A percentile compares a stretch with the other conserved stretches of the same genome.
Evolutionary conservation across 2,797 vertebrate species (phyloP).

Genomic region (Sebastes dallii): DNA sequence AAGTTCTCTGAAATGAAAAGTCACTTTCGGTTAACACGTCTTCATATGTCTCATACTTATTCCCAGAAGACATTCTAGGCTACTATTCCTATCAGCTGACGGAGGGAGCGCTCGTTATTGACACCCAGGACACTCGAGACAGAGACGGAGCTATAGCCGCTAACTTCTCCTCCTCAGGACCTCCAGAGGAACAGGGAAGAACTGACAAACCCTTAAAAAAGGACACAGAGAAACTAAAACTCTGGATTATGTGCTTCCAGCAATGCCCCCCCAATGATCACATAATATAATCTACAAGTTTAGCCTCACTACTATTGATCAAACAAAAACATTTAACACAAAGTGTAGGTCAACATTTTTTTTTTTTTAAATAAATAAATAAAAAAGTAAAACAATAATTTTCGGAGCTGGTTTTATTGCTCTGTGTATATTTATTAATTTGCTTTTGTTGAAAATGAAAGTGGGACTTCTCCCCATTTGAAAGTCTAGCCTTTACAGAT

Average conservation of each 20-base stretch:
- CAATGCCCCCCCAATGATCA: background rate
- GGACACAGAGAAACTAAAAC: background rate
- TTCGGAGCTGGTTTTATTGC: too few species aligned
- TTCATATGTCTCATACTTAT: background rate
- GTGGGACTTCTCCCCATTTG: too few species aligned
- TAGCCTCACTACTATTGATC: background rate
- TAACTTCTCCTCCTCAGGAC: slow-evolving; percentile 79
- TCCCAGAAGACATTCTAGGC: background rate
- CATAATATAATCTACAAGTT: background rate
- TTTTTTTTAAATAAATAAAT: too few species aligned
- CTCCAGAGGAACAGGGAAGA: slow-evolving; percentile 72
- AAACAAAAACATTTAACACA: background rate
- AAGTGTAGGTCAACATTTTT: background rate
- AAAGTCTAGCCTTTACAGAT: too few species aligned
- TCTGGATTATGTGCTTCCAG: background rate
- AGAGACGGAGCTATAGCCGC: background rate
- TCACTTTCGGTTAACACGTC: background rate
- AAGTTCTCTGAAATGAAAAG: too few species aligned
- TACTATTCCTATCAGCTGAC: too few species aligned
- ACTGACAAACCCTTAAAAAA: slow-evolving; percentile 12
- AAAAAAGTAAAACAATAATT: too few species aligned
- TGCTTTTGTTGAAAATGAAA: too few species aligned
- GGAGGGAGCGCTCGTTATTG: background rate
- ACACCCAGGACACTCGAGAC: too few species aligned
- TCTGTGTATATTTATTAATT: too few species aligned